Evolutionary conservation across 1,140 invertebrate genomes (phyloP), one percentile per base, ranked within the genome.

Genomic region (Polypedilum vanderplanki): DNA sequence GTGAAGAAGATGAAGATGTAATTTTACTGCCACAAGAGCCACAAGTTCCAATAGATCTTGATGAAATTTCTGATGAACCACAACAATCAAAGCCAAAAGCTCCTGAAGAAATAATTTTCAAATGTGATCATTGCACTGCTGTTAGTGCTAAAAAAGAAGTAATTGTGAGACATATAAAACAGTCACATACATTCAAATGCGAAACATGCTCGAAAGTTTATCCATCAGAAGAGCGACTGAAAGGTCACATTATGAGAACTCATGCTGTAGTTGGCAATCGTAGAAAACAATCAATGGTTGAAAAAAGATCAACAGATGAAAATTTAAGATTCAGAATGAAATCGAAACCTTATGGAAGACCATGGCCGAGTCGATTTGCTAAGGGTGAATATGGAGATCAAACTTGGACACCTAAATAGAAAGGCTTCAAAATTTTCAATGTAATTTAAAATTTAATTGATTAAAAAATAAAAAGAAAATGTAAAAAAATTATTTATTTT

Each of bases 281-380:
- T 1, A 12, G 46, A n/a, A 57, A 57, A n/a, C 46, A 57, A 15
- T 57, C 46, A 1, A n/a, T 57, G 12, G 15, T 3, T 33, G 24
- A 57, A n/a, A 12, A 12, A 57, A 57, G 12, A n/a, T n/a, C 12
- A 12, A 57, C 46, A 15, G 10, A 57, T 4, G 46, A 57, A 4
- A 12, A 57, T 4, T 57, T 57, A 3, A 57, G n/a, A n/a, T 57
- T 57, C n/a, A 57, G 46, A 57, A 4, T 57, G n/a, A 57, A 57
- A n/a, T 15, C 46, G n/a, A 57, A 57, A n/a, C 46, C 46, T 57
- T 57, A 57, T 57, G 46, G 46, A 57, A 12, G 46, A n/a, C 46
- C 46, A 15, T 57, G 46, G 46, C 46, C 46, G 12, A 46, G 41
- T 57, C 12, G 12, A 15, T 57, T 15, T 12, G 46, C 46, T 0